phyloP scores from a whole-genome alignment of 1,140 invertebrate species.

The Armadillidium nasatum region DNA sequence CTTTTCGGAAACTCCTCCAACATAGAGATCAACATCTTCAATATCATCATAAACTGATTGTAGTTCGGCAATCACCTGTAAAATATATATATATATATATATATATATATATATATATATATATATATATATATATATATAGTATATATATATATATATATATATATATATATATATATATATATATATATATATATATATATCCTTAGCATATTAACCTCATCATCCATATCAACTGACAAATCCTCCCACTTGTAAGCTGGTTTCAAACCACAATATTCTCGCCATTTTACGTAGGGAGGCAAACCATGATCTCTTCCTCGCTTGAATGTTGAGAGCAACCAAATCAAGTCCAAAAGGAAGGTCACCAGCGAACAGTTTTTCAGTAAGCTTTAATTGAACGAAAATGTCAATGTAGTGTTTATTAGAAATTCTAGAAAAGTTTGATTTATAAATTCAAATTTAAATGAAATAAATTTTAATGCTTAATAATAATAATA shows the following conservation, averaged over 20 bases:
- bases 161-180: no score
- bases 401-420: no score
- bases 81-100: no score
- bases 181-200: no score
- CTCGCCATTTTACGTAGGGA: conserved; percentile 70
- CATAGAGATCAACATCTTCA: conserved; percentile 92
- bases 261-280: conserved; percentile 65
- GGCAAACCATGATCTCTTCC: conserved; percentile 84
- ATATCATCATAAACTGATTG: conserved; percentile 63
- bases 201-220: no score
- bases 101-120: no score
- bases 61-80: neutral
- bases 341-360: conserved; percentile 69
- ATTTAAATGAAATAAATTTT: no score
- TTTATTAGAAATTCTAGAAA: no score
- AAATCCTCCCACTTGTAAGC: conserved; percentile 66
- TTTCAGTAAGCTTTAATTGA: conserved; percentile 50
- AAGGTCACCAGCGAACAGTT: conserved; percentile 50
- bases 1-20: conserved; percentile 60
- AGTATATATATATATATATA: no score
- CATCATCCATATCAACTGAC: conserved; percentile 50
- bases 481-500: no score
- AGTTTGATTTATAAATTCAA: no score
- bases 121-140: no score
- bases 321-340: conserved; percentile 77